Evolutionary conservation across 2,888 invertebrate genomes (phyloP).

Genomic region (Nephrocerus scutellatus): DNA sequence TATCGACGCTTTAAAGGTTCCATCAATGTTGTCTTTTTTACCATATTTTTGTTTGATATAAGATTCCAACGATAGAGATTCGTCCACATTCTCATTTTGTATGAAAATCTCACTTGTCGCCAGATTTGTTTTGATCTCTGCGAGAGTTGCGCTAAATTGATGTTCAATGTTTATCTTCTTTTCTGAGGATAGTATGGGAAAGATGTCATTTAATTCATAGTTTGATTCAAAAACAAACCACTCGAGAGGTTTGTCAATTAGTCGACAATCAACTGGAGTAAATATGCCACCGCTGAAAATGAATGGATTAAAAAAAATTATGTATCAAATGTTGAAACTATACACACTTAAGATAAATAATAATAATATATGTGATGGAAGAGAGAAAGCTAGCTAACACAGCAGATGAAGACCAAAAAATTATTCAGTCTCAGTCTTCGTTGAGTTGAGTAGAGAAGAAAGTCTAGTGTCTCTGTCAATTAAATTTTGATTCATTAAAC

Average conservation of each 20-base stretch:
- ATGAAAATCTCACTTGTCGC: slow-evolving; percentile 65
- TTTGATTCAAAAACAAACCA: slow-evolving; percentile 73
- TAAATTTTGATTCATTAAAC: too few species aligned
- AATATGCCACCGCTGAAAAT: slow-evolving; percentile 49
- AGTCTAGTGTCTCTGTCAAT: too few species aligned
- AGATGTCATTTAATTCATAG: slow-evolving; percentile 68
- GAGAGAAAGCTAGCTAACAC: too few species aligned
- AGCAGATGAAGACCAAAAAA: too few species aligned
- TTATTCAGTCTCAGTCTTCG: too few species aligned
- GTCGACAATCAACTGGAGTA: slow-evolving; percentile 71
- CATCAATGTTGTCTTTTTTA: slow-evolving; percentile 24
- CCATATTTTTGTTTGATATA: slow-evolving; percentile 53
- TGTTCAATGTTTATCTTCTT: slow-evolving; percentile 41
- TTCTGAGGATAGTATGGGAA: slow-evolving; percentile 60
- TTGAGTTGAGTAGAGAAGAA: too few species aligned
- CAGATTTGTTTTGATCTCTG: slow-evolving; percentile 30
- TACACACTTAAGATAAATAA: neutral
- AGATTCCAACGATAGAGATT: slow-evolving; percentile 57
- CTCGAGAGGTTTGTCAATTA: slow-evolving; percentile 59
- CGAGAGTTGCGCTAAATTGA: slow-evolving; percentile 39
- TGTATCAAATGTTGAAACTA: neutral
- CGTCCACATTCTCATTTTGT: slow-evolving; percentile 63
- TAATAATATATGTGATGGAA: neutral
- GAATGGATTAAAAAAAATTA: slow-evolving; percentile 1
- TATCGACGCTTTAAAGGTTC: slow-evolving; percentile 53